These are phyloP conservation scores for Danio tinwini DNA, from an alignment of 2,797 vertebrate genomes.

Conservation along the genomic window DNA sequence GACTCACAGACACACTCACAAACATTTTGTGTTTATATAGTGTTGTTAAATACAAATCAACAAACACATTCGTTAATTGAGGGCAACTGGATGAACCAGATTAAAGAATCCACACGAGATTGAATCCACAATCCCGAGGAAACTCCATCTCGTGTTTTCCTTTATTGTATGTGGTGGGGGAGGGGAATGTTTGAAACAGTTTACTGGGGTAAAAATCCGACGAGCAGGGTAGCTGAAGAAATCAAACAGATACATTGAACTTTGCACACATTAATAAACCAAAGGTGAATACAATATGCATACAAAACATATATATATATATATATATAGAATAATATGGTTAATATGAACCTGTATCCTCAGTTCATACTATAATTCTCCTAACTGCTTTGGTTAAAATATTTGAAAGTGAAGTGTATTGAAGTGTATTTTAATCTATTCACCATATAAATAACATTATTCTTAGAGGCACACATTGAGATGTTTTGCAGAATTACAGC, in stretches of 20 bases:
- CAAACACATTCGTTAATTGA: background rate
- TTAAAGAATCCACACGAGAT: constrained; percentile 13
- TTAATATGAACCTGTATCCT: background rate
- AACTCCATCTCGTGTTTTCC: constrained; percentile 63
- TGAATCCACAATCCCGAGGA: constrained; percentile 40
- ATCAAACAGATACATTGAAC: background rate
- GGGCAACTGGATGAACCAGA: background rate
- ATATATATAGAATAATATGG: too few relatives aligned
- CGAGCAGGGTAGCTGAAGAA: background rate
- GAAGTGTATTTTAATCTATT: background rate
- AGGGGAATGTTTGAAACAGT: constrained; percentile 53
- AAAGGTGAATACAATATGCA: background rate
- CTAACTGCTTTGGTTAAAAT: background rate
- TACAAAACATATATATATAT: background rate
- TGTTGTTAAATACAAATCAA: background rate
- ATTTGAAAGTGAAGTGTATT: too few relatives aligned
- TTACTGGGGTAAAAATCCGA: constrained; percentile 25
- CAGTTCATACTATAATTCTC: background rate
- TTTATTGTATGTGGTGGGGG: constrained; percentile 47
- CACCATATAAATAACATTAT: background rate
- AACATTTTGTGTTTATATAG: background rate
- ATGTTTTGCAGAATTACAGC: background rate
- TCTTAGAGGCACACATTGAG: background rate
- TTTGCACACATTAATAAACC: background rate
- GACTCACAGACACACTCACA: constrained; percentile 1